phyloP scores from a whole-genome alignment of 2,888 invertebrate species.

The Meloe dianella region DNA sequence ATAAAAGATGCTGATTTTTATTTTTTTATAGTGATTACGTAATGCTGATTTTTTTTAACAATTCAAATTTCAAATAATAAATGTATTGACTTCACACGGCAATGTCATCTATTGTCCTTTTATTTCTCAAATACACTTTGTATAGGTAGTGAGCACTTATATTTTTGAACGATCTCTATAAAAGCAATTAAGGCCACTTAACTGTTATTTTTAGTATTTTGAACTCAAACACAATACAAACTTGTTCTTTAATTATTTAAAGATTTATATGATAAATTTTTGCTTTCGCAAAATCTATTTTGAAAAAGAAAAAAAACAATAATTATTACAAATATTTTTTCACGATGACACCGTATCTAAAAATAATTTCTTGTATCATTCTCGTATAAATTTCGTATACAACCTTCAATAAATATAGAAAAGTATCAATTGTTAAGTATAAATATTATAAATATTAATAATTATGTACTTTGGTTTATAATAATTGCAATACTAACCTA shows the following conservation, averaged over 20 bases:
- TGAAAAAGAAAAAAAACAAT: background rate
- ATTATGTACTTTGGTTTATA: background rate
- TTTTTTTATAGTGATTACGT: too few relatives aligned
- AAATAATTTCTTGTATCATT: conserved; percentile 10
- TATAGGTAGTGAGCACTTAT: background rate
- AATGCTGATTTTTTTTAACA: too few relatives aligned
- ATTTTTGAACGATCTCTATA: background rate
- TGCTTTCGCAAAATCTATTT: background rate
- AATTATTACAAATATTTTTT: background rate
- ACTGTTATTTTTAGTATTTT: conserved; percentile 24
- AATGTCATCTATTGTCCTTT: too few relatives aligned
- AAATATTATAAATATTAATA: background rate
- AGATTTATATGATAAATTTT: background rate
- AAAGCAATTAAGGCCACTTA: conserved; percentile 26
- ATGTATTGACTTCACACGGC: too few relatives aligned
- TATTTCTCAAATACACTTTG: too few relatives aligned
- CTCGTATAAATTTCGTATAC: background rate
- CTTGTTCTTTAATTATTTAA: background rate
- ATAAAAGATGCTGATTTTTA: background rate
- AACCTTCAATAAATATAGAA: conserved; percentile 4
- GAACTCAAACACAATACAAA: conserved; percentile 12
- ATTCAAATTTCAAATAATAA: too few relatives aligned
- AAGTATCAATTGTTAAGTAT: background rate
- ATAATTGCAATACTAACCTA: background rate
- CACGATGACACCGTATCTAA: background rate